phyloP scores from a whole-genome alignment of 2,113 vertebrate genomes.

The Corythoichthys intestinalis region DNA sequence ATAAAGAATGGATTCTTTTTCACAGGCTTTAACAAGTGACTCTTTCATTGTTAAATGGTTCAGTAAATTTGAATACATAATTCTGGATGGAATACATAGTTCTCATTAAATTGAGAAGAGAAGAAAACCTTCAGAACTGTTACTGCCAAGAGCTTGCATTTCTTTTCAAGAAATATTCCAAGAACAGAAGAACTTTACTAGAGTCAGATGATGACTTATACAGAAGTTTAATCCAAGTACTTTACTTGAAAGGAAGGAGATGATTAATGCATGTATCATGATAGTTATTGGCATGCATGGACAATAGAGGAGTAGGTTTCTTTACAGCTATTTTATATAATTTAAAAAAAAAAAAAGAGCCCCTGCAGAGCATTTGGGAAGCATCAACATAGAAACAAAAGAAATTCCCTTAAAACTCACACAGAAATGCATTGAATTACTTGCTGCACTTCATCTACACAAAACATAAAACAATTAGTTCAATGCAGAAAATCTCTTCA shows the following conservation, averaged over 20 bases:
- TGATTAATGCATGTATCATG: neutral
- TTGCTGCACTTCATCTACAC: too few relatives aligned
- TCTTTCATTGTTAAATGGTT: neutral
- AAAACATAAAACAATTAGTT: too few relatives aligned
- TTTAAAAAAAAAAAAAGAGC: too few relatives aligned
- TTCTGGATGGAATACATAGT: neutral
- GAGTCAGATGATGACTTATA: neutral
- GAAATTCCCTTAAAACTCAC: too few relatives aligned
- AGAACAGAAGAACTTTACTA: neutral
- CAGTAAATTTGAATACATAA: conserved; percentile 2
- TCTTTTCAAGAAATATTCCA: neutral
- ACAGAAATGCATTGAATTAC: too few relatives aligned
- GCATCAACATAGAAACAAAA: too few relatives aligned
- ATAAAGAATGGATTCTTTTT: neutral
- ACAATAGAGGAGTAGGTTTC: neutral
- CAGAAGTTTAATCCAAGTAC: neutral
- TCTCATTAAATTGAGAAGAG: neutral
- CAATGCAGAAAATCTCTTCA: too few relatives aligned
- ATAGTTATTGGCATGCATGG: neutral
- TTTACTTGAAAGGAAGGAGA: neutral
- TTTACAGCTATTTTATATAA: too few relatives aligned
- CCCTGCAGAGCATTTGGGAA: too few relatives aligned
- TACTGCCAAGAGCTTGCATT: neutral
- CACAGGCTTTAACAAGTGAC: neutral
- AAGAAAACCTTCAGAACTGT: neutral